These are phyloP conservation scores for Globodera rostochiensis DNA, from an alignment of 1,140 invertebrate species.

Conservation along the genomic window DNA sequence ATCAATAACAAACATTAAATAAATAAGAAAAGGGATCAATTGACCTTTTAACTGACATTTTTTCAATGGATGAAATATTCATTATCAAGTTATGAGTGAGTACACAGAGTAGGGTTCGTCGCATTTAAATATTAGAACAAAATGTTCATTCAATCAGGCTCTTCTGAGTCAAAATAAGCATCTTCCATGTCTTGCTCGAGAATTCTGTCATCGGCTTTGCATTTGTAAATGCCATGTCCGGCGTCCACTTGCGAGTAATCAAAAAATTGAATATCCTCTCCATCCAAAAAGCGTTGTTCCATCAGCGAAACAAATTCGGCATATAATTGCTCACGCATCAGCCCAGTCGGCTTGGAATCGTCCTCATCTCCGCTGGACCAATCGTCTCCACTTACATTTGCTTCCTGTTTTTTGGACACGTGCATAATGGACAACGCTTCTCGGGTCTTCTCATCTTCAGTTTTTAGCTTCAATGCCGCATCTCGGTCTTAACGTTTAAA, in stretches of 20 bases:
- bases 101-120: too few relatives aligned
- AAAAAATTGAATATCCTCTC: slow-evolving; percentile 77
- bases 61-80: too few relatives aligned
- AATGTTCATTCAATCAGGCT: background rate
- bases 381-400: slow-evolving; percentile 6
- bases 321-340: slow-evolving; percentile 69
- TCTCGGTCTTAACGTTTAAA: slow-evolving; percentile 26
- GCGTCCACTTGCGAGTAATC: slow-evolving; percentile 72
- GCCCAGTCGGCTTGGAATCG: slow-evolving; percentile 44
- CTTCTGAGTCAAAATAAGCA: slow-evolving; percentile 53
- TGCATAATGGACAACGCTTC: slow-evolving; percentile 1
- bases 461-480: slow-evolving; percentile 1
- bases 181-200: slow-evolving; percentile 51
- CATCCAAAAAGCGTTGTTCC: slow-evolving; percentile 82
- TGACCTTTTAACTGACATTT: too few relatives aligned
- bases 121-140: background rate
- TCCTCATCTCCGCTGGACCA: slow-evolving; percentile 39
- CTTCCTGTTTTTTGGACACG: background rate
- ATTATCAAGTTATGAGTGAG: too few relatives aligned
- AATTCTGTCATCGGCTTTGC: slow-evolving; percentile 38
- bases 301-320: slow-evolving; percentile 84
- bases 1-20: slow-evolving; percentile 4
- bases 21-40: background rate
- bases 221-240: background rate
- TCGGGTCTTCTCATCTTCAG: slow-evolving; percentile 24